A percentile compares a stretch with the other conserved stretches of the same genome.
Evolutionary conservation across 2,888 invertebrate genomes (phyloP).

Genomic region (Gonocerus acuteangulatus): DNA sequence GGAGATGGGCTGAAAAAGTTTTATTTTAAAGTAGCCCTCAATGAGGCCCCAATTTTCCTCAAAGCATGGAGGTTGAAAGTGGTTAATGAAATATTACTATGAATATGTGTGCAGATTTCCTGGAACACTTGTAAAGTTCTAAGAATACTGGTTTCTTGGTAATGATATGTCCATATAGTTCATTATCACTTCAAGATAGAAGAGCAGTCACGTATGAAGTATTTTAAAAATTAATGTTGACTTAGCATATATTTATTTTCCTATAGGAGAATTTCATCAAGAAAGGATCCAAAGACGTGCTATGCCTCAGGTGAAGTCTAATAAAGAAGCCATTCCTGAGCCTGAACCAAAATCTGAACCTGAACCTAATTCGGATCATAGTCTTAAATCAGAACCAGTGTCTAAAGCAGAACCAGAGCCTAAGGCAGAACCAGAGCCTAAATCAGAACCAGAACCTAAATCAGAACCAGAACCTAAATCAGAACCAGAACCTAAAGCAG

Average conservation of each 20-base stretch:
- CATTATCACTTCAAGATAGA: background rate
- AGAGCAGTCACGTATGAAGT: too few species aligned
- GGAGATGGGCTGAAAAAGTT: too few species aligned
- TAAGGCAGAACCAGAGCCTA: slow-evolving; percentile 42
- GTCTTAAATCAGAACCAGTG: slow-evolving; percentile 42
- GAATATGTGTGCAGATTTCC: too few species aligned
- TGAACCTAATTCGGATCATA: slow-evolving; percentile 42
- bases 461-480: slow-evolving; percentile 42
- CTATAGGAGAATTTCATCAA: background rate
- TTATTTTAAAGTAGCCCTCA: too few species aligned
- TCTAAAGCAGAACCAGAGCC: slow-evolving; percentile 45
- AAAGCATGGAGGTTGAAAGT: too few species aligned
- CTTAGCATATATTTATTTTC: background rate
- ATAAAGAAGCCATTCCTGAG: slow-evolving; percentile 42
- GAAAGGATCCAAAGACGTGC: background rate
- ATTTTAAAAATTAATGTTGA: too few species aligned
- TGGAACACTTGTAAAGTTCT: too few species aligned
- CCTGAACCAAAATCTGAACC: slow-evolving; percentile 42
- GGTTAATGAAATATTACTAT: too few species aligned
- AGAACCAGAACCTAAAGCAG: slow-evolving; percentile 42
- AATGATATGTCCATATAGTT: too few species aligned
- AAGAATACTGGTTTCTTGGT: too few species aligned
- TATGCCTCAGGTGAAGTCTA: slow-evolving; percentile 22
- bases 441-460: slow-evolving; percentile 43
- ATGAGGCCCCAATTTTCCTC: too few species aligned